These are phyloP conservation scores for Drepanosiphum platanoidis DNA, from an alignment of 2,888 invertebrate genomes.

Conservation along the genomic window DNA sequence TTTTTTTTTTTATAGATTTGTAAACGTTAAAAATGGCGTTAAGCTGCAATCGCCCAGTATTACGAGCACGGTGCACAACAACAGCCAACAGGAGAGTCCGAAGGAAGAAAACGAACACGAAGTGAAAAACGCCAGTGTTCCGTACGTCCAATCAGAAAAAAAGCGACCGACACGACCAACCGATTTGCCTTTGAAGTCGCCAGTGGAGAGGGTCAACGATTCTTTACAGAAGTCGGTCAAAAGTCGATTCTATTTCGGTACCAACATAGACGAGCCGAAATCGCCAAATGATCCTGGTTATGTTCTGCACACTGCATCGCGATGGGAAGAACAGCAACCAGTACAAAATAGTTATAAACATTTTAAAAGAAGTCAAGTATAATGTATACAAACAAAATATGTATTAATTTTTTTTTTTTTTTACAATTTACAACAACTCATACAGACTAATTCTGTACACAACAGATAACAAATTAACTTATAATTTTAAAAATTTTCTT, in stretches of 20 bases:
- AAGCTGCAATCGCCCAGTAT: conserved; percentile 59
- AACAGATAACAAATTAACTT: background rate
- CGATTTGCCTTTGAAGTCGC: conserved; percentile 59
- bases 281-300: conserved; percentile 79
- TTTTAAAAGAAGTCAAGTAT: conserved; percentile 59
- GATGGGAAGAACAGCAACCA: conserved; percentile 70
- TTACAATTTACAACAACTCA: conserved; percentile 3
- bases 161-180: conserved; percentile 41
- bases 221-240: conserved; percentile 58
- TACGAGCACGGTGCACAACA: conserved; percentile 49
- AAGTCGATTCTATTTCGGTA: conserved; percentile 63
- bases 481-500: conserved; percentile 35
- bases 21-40: conserved; percentile 19
- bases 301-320: conserved; percentile 77
- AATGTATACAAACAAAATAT: background rate
- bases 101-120: conserved; percentile 60
- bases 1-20: conserved; percentile 15
- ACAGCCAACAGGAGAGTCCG: conserved; percentile 54
- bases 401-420: background rate
- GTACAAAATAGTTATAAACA: conserved; percentile 37
- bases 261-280: conserved; percentile 67
- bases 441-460: conserved; percentile 13
- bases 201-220: conserved; percentile 63
- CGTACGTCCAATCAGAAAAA: conserved; percentile 44
- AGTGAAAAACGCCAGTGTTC: conserved; percentile 48